Evolutionary conservation across 2,888 invertebrate species (phyloP).

Genomic region (Drosophila paracracens): DNA sequence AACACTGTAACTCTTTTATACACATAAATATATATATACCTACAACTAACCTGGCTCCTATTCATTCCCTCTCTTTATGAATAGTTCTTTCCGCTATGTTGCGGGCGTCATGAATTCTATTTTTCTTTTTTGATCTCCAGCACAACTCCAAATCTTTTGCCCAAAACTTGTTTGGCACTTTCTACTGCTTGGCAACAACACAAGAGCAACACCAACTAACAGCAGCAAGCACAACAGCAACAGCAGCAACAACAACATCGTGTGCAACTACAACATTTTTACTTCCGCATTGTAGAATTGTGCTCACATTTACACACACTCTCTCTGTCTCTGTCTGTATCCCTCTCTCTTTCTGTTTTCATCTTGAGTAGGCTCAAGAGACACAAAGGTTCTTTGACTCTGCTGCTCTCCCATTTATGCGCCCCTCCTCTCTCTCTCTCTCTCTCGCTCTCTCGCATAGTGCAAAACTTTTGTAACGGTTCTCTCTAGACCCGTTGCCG

Average conservation of each 20-base stretch:
- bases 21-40: too few species aligned
- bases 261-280: constrained; percentile 54
- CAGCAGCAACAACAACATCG: constrained; percentile 36
- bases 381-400: constrained; percentile 58
- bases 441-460: constrained; percentile 29
- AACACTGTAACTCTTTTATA: background rate
- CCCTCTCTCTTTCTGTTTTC: background rate
- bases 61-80: background rate
- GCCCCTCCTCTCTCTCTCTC: constrained; percentile 25
- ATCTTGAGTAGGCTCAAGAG: constrained; percentile 44
- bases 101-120: constrained; percentile 41
- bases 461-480: constrained; percentile 70
- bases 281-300: constrained; percentile 72
- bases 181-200: constrained; percentile 49
- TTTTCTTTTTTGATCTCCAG: background rate
- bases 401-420: constrained; percentile 44
- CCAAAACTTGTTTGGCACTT: constrained; percentile 65
- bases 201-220: constrained; percentile 20
- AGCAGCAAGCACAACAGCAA: constrained; percentile 11
- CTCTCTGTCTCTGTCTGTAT: background rate
- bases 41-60: background rate
- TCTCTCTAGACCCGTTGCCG: constrained; percentile 53
- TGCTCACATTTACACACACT: constrained; percentile 11
- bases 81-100: constrained; percentile 51
- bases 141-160: constrained; percentile 25